Evolutionary conservation across 2,888 invertebrate genomes (phyloP), one percentile per base, ranked within the genome.

Genomic region (Galeruca laticollis): DNA sequence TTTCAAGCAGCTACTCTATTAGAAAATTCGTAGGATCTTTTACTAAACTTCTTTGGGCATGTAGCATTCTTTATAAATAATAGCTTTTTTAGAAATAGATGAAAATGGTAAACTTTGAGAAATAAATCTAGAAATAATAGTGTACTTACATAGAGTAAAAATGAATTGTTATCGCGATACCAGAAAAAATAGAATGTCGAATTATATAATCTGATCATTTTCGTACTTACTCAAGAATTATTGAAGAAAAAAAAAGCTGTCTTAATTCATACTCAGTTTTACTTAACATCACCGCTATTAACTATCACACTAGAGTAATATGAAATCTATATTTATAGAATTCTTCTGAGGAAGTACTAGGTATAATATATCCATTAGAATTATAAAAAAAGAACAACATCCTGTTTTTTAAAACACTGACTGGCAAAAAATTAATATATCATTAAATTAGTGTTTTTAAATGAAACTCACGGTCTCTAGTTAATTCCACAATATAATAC

Each of bases 11-110:
- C 59, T 37, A 51, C 66, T 60, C 66, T 66, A 51, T 59, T 65
- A 66, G 66, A 51, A 66, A 66, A 60, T 60, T 59, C 3, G 37
- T 66, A 66, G 65, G 43, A 40, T 49, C 62, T 59, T 11, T 65
- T 59, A 60, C 51, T 66, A 37, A 59, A 54, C 40, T 63, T 40
- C 18, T 43, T 60, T 47, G 31, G 33, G 21, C 59, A 6, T 26
- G 35, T 66, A 66, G 65, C n/a, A 59, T 66, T 60, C 66, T 65
- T 57, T 57, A 20, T 66, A 47, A 43, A 66, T 66, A 66, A 59
- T 66, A 66, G 66, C 66, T 66, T 66, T 20, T 33, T 66, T 66
- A 66, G 66, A 51, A 59, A 66, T 66, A 66, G 66, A 59, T 51
- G 11, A 59, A 66, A 66, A 59, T 49, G 66, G 51, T 59, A 26